phyloP scores from a whole-genome alignment of 2,888 invertebrate genomes.

The Xylota segnis region DNA sequence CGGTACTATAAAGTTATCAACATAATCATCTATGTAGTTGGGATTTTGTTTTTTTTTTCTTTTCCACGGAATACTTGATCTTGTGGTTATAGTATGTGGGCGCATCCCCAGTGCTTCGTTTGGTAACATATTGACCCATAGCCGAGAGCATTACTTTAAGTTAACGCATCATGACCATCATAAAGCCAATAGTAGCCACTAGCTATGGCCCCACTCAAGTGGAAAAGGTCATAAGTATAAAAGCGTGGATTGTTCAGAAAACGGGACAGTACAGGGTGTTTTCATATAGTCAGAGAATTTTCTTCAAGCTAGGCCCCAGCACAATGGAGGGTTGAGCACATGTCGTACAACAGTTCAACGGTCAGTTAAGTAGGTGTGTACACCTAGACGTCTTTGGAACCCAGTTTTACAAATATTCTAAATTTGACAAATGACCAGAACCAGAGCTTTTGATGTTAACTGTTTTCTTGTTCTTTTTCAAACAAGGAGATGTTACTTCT shows the following conservation, averaged over 20 bases:
- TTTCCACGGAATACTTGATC: background rate
- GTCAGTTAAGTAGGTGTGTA: too few species aligned
- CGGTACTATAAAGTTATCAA: constrained; percentile 33
- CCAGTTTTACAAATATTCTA: too few species aligned
- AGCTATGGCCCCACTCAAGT: constrained; percentile 7
- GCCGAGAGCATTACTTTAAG: constrained; percentile 8
- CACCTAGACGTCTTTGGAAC: too few species aligned
- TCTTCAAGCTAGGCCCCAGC: too few species aligned
- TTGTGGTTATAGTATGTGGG: background rate
- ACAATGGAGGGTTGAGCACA: too few species aligned
- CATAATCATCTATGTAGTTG: constrained; percentile 32
- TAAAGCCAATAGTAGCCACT: constrained; percentile 9
- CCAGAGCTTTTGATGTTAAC: too few species aligned
- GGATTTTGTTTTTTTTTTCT: background rate
- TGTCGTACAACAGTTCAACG: too few species aligned
- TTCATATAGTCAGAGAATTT: background rate
- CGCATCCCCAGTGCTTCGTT: background rate
- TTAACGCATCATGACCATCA: constrained; percentile 4
- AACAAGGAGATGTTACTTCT: too few species aligned
- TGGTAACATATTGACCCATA: constrained; percentile 9
- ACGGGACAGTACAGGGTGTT: background rate
- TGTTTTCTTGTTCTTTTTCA: too few species aligned
- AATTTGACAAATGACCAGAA: too few species aligned
- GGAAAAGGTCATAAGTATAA: background rate
- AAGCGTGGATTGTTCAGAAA: background rate